These are phyloP conservation scores for Hemithea aestivaria DNA, from an alignment of 2,888 invertebrate genomes.

Conservation along the genomic window DNA sequence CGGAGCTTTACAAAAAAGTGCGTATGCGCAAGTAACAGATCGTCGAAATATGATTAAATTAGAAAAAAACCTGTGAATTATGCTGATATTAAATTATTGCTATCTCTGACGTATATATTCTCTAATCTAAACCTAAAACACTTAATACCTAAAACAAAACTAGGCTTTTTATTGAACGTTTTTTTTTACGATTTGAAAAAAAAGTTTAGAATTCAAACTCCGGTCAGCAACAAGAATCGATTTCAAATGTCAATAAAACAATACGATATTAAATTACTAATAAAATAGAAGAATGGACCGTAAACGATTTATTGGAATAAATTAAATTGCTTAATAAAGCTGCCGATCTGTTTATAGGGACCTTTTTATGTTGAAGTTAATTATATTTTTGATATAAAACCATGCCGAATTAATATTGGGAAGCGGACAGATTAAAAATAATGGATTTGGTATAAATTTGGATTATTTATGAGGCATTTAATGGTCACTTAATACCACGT, in stretches of 20 bases:
- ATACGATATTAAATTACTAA: conserved; percentile 34
- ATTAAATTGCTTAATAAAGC: conserved; percentile 59
- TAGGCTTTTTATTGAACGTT: too few relatives aligned
- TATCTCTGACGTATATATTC: too few relatives aligned
- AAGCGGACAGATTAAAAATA: conserved; percentile 63
- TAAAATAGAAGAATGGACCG: conserved; percentile 57
- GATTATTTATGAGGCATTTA: conserved; percentile 64
- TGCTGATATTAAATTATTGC: too few relatives aligned
- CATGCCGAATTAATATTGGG: conserved; percentile 67
- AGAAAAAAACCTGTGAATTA: too few relatives aligned
- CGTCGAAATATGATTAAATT: too few relatives aligned
- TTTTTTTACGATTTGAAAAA: too few relatives aligned
- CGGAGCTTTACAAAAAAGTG: too few relatives aligned
- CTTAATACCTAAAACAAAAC: too few relatives aligned
- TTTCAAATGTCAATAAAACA: conserved; percentile 21
- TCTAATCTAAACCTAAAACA: too few relatives aligned
- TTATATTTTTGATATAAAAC: conserved; percentile 72
- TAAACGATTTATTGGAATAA: conserved; percentile 64
- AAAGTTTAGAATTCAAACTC: too few relatives aligned
- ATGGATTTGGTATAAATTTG: conserved; percentile 69
- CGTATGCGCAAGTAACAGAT: too few relatives aligned
- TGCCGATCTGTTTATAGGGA: conserved; percentile 57
- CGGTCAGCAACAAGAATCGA: conserved; percentile 4
- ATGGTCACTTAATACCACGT: conserved; percentile 55
- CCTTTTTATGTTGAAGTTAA: conserved; percentile 68